Evolutionary conservation across 2,888 invertebrate genomes (phyloP).

Genomic region (Strigamia maritima): DNA sequence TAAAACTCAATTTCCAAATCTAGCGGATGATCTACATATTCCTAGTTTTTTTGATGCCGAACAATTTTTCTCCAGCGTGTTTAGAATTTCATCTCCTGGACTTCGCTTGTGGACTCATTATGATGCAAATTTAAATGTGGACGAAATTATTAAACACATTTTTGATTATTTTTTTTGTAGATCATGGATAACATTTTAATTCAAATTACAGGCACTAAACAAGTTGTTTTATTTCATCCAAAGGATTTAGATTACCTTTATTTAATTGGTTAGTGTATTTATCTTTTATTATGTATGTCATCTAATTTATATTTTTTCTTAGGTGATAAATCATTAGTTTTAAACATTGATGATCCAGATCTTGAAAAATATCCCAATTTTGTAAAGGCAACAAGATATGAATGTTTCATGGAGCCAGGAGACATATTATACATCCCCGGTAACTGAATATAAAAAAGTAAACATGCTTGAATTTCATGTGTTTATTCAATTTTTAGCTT

Average conservation of each 20-base stretch:
- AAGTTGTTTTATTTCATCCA: constrained; percentile 57
- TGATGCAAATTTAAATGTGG: constrained; percentile 55
- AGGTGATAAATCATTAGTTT: constrained; percentile 58
- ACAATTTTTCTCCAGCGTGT: constrained; percentile 58
- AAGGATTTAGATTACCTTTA: constrained; percentile 56
- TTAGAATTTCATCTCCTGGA: constrained; percentile 56
- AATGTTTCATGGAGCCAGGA: constrained; percentile 54
- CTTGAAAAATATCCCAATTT: constrained; percentile 54
- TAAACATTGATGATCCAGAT: constrained; percentile 57
- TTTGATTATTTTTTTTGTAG: constrained; percentile 45
- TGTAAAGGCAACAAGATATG: constrained; percentile 50
- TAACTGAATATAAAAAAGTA: constrained; percentile 42
- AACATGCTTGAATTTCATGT: neutral
- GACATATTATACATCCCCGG: constrained; percentile 59
- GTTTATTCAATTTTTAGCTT: constrained; percentile 49
- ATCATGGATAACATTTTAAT: constrained; percentile 59
- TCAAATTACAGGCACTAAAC: constrained; percentile 56
- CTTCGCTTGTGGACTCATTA: constrained; percentile 60
- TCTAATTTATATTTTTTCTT: neutral
- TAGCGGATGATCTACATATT: constrained; percentile 54
- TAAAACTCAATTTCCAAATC: constrained; percentile 54
- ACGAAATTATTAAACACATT: neutral
- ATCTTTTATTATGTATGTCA: neutral
- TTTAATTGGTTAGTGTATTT: constrained; percentile 51
- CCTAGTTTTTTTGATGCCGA: constrained; percentile 53